These are phyloP conservation scores for Anser cygnoides DNA, from an alignment of 2,113 vertebrate species.

Conservation along the genomic window DNA sequence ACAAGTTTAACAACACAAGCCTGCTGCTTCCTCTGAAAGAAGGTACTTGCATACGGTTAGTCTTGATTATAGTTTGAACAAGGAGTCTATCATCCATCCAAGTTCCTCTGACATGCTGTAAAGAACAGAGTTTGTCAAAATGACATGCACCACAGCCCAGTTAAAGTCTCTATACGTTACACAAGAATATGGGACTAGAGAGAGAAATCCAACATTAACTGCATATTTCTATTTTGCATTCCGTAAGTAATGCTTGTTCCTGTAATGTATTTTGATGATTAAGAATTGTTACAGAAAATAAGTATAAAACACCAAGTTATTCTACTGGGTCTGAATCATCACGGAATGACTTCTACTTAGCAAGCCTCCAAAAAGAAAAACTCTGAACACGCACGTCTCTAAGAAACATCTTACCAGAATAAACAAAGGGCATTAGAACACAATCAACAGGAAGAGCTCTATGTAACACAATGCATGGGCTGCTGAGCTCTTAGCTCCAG, in stretches of 20 bases:
- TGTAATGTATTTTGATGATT: neutral
- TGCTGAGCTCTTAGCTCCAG: constrained; percentile 33
- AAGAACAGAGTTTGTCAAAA: neutral
- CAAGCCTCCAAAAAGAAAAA: neutral
- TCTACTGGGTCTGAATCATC: constrained; percentile 14
- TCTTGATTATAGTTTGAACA: neutral
- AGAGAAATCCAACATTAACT: neutral
- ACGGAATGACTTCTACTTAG: neutral
- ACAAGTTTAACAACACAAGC: neutral
- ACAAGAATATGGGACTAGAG: neutral
- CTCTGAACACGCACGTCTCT: constrained; percentile 27
- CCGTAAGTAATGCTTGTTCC: neutral
- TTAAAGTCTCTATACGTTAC: neutral
- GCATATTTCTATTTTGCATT: neutral
- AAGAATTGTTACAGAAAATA: neutral
- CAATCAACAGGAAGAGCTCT: constrained; percentile 77
- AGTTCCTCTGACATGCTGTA: neutral
- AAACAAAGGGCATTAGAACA: constrained; percentile 72
- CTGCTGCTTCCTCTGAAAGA: constrained; percentile 28
- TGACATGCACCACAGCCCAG: neutral
- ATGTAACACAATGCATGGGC: constrained; percentile 64
- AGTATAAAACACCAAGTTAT: neutral
- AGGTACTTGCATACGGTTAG: neutral
- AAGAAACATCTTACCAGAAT: constrained; percentile 71
- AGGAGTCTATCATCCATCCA: neutral